phyloP scores from a whole-genome alignment of 2,797 vertebrate species.

The Echeneis naucrates region DNA sequence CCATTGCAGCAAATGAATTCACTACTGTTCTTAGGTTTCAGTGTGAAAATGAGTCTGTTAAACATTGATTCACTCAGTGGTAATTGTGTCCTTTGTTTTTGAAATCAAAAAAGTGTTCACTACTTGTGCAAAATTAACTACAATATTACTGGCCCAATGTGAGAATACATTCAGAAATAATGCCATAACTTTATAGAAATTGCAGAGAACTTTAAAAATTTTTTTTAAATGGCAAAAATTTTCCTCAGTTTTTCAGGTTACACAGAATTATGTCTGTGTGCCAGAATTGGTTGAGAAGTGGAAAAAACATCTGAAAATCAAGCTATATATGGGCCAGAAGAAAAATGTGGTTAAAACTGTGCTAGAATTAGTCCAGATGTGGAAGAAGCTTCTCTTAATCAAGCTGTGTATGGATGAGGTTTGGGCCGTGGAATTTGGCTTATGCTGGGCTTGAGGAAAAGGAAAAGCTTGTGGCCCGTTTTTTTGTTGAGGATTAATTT shows the following conservation, averaged over 20 bases:
- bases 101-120: slow-evolving; percentile 34
- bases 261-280: neutral
- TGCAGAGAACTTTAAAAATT: neutral
- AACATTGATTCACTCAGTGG: slow-evolving; percentile 7
- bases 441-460: no score
- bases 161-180: neutral
- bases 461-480: no score
- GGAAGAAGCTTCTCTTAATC: no score
- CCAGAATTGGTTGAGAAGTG: no score
- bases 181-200: neutral
- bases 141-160: neutral
- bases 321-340: neutral
- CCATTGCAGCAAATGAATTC: neutral
- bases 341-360: no score
- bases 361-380: no score
- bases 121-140: neutral
- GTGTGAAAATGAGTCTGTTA: neutral
- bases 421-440: no score
- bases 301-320: neutral
- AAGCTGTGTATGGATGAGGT: no score
- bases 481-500: no score
- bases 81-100: slow-evolving; percentile 9
- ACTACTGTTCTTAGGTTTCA: neutral
- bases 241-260: neutral
- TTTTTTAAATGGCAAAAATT: neutral